Conservation (phyloP, 2,797 vertebrate species). For the Sternarchorhynchus goeldii region DNA sequence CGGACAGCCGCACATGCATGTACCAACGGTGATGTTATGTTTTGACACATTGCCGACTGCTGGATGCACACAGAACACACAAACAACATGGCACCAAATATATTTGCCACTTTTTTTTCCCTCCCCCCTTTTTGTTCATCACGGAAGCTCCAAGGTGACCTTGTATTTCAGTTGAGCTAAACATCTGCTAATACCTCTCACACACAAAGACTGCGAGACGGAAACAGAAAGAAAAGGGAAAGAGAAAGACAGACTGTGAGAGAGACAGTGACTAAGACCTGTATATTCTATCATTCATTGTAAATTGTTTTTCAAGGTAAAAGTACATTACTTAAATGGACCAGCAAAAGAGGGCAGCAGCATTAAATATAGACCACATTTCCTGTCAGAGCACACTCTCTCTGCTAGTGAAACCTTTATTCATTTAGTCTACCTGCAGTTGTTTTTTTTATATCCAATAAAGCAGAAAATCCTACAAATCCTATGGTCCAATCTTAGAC, state of each 20-base stretch:
- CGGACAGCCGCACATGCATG: constrained; percentile 11
- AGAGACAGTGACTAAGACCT: background rate
- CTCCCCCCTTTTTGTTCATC: constrained; percentile 4
- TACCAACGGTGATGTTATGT: constrained; percentile 17
- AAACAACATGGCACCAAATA: background rate
- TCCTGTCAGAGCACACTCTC: constrained; percentile 6
- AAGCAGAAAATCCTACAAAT: background rate
- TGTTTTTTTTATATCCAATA: background rate
- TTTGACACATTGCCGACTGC: constrained; percentile 24
- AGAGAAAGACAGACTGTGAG: background rate
- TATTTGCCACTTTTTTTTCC: background rate
- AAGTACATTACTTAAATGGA: constrained; percentile 16
- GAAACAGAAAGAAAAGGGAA: background rate
- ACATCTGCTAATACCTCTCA: background rate
- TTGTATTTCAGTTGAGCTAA: background rate
- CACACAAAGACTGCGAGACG: no score
- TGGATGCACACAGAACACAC: background rate
- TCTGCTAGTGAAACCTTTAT: constrained; percentile 11
- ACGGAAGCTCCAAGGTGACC: constrained; percentile 12
- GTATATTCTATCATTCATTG: background rate
- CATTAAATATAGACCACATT: constrained; percentile 31
- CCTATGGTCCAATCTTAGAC: background rate
- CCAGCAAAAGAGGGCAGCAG: constrained; percentile 10
- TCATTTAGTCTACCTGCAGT: background rate
- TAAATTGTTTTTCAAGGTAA: background rate